Conservation (phyloP, 1,140 invertebrate genomes). For the Pseudomyrmex concolor region DNA sequence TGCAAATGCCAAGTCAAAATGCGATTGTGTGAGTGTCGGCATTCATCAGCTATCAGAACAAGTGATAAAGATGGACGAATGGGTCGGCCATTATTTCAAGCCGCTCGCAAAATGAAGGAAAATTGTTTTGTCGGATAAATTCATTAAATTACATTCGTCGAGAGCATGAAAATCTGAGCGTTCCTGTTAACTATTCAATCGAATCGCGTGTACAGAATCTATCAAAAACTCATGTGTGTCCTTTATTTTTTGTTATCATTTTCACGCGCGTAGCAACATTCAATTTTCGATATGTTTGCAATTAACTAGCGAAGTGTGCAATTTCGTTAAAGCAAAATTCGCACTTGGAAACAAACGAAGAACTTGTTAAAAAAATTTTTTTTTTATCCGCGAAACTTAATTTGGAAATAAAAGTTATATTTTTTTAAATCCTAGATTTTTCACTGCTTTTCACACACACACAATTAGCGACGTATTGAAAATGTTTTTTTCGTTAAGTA, state of each 20-base stretch:
- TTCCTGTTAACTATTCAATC: slow-evolving; percentile 41
- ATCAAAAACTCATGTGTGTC: slow-evolving; percentile 25
- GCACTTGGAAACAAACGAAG: slow-evolving; percentile 1
- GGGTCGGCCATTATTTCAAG: slow-evolving; percentile 40
- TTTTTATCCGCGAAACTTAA: slow-evolving; percentile 23
- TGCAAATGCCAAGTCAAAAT: slow-evolving; percentile 40
- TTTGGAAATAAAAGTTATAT: slow-evolving; percentile 9
- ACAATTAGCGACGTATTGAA: not conserved
- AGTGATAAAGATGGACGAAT: slow-evolving; percentile 46
- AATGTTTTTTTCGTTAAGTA: no score
- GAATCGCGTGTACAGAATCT: not conserved
- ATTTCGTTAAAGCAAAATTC: slow-evolving; percentile 26
- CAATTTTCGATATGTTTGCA: slow-evolving; percentile 30
- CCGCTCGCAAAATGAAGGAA: slow-evolving; percentile 10
- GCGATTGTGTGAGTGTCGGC: slow-evolving; percentile 1
- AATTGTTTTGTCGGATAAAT: slow-evolving; percentile 10
- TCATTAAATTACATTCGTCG: slow-evolving; percentile 29
- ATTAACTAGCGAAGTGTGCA: slow-evolving; percentile 37
- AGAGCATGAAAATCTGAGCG: slow-evolving; percentile 11
- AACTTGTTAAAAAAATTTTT: not conserved
- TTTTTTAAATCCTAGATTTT: not conserved
- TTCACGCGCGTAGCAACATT: slow-evolving; percentile 10
- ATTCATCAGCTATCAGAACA: slow-evolving; percentile 21
- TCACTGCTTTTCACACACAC: no score
- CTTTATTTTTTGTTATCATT: slow-evolving; percentile 11